Evolutionary conservation across 2,888 invertebrate genomes (phyloP), one percentile per base, ranked within the genome.

Genomic region (Polia nebulosa): DNA sequence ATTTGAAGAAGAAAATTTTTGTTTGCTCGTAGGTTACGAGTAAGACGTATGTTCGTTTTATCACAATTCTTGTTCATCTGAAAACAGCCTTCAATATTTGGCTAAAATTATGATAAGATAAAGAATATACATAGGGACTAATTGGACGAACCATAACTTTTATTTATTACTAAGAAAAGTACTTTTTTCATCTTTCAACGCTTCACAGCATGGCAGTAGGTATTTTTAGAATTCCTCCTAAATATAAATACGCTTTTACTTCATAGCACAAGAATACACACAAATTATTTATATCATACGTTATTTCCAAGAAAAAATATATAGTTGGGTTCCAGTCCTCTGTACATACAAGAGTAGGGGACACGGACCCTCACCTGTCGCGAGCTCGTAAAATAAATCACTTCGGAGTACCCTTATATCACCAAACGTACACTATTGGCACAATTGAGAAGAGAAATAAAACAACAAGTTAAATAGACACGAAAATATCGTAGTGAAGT

Each of bases 351-450:
- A 55, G 66, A 77, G 74, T 72, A 84, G 73, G 78, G 72, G 63
- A 71, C 77, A 32, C 32, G 67, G 68, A 45, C 68, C 55, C 78
- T 76, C 83, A 81, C 83, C 82, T 84, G 81, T 83, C 82, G 80
- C 82, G 72, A 75, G 60, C 74, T 76, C 87, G 86, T 88, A 87
- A 90, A 87, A 90, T 87, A 88, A 89, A 89, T 90, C 89, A 87
- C 86, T 77, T 27, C 67, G 67, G 65, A 81, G 75, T 77, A 72
- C 78, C 77, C 76, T 82, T 81, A 83, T 84, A 86, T 86, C 84
- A 86, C 78, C 70, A 69, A 77, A 76, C 64, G 78, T 78, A 77
- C 72, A 81, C 78, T 84, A 88, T 87, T 85, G 83, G 83, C 78
- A 78, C 86, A 81, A 87, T 85, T 83, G 81, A 79, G 80, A 83